A percentile compares a stretch with the other conserved stretches of the same genome.
Evolutionary conservation across 2,888 invertebrate genomes (phyloP).

Genomic region (Caenorhabditis macrosperma): DNA sequence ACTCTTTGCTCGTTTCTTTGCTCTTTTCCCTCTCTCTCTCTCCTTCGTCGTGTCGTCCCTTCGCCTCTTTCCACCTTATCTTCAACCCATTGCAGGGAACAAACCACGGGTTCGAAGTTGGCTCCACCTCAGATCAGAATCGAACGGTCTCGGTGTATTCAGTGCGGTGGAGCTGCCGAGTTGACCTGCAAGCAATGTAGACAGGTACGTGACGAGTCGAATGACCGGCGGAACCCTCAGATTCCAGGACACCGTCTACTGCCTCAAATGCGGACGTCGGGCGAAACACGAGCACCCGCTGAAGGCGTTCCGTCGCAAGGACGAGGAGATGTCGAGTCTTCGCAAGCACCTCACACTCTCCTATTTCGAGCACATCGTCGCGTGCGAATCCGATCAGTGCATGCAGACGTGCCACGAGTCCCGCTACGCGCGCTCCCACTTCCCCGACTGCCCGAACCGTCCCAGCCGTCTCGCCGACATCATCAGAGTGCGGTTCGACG

Average conservation of each 20-base stretch:
- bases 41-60: neutral
- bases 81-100: slow-evolving; percentile 22
- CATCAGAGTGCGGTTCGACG: slow-evolving; percentile 19
- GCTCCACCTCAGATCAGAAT: slow-evolving; percentile 31
- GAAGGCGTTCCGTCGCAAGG: slow-evolving; percentile 20
- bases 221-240: neutral
- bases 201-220: neutral
- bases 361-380: slow-evolving; percentile 39
- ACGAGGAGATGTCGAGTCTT: neutral
- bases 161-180: slow-evolving; percentile 5
- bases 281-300: slow-evolving; percentile 24
- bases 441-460: neutral
- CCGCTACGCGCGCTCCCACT: slow-evolving; percentile 10
- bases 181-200: slow-evolving; percentile 20
- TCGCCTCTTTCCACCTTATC: neutral
- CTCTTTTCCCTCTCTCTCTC: neutral
- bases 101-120: slow-evolving; percentile 47
- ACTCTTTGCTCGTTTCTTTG: neutral
- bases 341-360: slow-evolving; percentile 28
- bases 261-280: slow-evolving; percentile 32
- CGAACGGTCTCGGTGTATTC: slow-evolving; percentile 26
- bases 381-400: neutral
- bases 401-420: slow-evolving; percentile 7
- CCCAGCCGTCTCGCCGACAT: slow-evolving; percentile 3
- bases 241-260: slow-evolving; percentile 20